Evolutionary conservation across 2,797 vertebrate genomes (phyloP), one percentile per base, ranked within the genome.

Genomic region (Acipenser oxyrinchus): DNA sequence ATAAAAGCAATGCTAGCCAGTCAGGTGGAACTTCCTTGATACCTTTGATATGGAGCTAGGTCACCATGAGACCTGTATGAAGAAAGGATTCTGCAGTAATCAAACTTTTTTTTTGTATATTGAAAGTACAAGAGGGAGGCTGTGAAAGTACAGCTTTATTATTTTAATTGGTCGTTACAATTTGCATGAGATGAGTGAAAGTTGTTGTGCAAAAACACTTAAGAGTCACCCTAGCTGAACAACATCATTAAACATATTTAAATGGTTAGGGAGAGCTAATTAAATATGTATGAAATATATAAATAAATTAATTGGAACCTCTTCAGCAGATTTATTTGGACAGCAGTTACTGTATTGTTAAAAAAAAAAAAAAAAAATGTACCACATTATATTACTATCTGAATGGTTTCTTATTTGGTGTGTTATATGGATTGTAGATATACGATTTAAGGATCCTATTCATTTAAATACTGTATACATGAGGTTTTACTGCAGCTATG

Each of bases 271-370:
- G 7, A 53, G 51, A 53, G 51, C 51, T 6, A 53, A 9, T 53
- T 53, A 9, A 53, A 53, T 53, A 8, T 53, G 12, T 9, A 9
- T 53, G 8, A 53, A 53, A 53, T 15, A 60, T 37, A 66, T 66
- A 18, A 66, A 66, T 66, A 9, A 66, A 66, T 37, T 57, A 13
- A 60, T 67, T 60, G 61, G 13, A 48, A 48, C 11, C 52, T 10
- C 48, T 48, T 6, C 8, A 55, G 63, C 10, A 64, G 3, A 51
- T 37, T 10, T 63, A 37, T 37, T 37, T 37, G 23, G 23, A 37
- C 23, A 37, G 23, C 23, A 37, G 23, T 37, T 37, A 37, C 23
- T 37, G 15, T 18, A 18, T 1, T 18, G 15, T 18, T 18, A 18
- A 18, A 18, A 18, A 18, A 18, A 18, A 18, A 18, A 18, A 18